phyloP scores from a whole-genome alignment of 2,113 vertebrate species.

The Sisor rabdophorus region DNA sequence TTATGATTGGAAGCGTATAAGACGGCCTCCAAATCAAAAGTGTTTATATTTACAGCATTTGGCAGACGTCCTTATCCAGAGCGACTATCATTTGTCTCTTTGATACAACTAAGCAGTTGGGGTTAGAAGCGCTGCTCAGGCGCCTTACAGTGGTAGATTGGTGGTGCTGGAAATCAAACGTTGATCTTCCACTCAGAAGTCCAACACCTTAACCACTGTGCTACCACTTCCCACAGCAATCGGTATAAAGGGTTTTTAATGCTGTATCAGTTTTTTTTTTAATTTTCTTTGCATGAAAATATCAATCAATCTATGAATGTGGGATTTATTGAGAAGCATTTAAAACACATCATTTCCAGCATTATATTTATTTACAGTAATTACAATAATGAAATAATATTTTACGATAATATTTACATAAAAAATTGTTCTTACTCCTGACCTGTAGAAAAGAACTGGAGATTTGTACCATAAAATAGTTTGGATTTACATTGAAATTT shows the following conservation, averaged over 20 bases:
- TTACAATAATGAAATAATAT: not conserved
- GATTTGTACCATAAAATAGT: not conserved
- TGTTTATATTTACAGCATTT: too few species aligned
- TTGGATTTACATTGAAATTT: constrained; percentile 14
- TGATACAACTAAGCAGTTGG: too few species aligned
- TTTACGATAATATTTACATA: not conserved
- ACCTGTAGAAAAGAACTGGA: not conserved
- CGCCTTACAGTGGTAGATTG: too few species aligned
- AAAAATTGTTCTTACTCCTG: not conserved
- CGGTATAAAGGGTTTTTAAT: not conserved
- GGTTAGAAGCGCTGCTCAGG: too few species aligned
- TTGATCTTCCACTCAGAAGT: too few species aligned
- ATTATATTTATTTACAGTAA: not conserved
- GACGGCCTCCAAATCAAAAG: not conserved
- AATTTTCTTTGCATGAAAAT: too few species aligned
- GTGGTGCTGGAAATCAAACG: too few species aligned
- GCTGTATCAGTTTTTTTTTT: not conserved
- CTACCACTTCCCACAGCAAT: too few species aligned
- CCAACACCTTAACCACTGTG: too few species aligned
- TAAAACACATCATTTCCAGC: not conserved
- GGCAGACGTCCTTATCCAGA: too few species aligned
- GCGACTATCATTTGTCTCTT: too few species aligned
- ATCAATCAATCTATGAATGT: not conserved
- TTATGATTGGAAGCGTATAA: not conserved
- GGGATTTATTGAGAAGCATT: not conserved